phyloP scores from a whole-genome alignment of 1,140 invertebrate genomes.

The Microvelia longipes region DNA sequence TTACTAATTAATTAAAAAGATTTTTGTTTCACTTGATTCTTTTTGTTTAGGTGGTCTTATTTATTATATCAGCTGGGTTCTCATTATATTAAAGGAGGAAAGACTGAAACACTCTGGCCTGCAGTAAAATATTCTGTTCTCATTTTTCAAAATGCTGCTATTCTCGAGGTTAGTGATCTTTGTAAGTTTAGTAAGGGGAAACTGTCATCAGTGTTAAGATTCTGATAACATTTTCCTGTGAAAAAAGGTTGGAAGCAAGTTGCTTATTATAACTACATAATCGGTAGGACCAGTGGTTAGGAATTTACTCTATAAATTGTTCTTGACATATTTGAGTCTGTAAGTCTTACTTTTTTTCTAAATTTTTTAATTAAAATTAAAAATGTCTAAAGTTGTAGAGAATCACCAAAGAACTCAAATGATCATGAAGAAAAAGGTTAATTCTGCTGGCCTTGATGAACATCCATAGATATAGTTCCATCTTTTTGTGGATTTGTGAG shows the following conservation, averaged over 20 bases:
- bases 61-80: conserved; percentile 44
- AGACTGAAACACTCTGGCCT: conserved; percentile 42
- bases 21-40: too few relatives aligned
- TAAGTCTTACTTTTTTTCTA: background rate
- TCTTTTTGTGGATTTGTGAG: background rate
- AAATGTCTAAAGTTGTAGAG: background rate
- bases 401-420: too few relatives aligned
- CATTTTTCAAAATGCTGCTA: conserved; percentile 79
- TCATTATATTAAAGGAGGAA: conserved; percentile 34
- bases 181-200: conserved; percentile 3
- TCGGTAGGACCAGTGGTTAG: background rate
- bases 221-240: background rate
- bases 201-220: background rate
- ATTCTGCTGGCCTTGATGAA: too few relatives aligned
- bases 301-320: background rate
- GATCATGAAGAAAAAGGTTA: too few relatives aligned
- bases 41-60: conserved; percentile 59
- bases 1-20: too few relatives aligned
- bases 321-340: background rate
- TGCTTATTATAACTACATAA: background rate
- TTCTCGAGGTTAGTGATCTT: conserved; percentile 52
- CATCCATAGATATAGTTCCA: background rate
- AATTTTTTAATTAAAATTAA: background rate
- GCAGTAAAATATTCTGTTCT: conserved; percentile 49
- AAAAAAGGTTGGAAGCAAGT: background rate